A percentile compares a stretch with the other conserved stretches of the same genome.
These are phyloP conservation scores for Nilaparvata lugens DNA, from an alignment of 1,140 invertebrate genomes.

Conservation along the genomic window DNA sequence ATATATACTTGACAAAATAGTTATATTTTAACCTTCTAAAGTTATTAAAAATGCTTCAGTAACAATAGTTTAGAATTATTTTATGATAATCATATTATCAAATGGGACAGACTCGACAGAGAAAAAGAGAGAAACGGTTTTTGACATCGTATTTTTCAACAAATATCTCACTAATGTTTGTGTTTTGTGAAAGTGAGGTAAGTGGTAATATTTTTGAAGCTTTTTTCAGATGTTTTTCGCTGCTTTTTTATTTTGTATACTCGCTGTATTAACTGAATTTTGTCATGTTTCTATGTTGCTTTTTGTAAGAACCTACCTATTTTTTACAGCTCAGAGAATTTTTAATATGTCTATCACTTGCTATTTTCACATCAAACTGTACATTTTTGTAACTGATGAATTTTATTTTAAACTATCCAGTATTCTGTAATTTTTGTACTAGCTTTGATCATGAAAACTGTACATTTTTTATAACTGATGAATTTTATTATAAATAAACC, in stretches of 20 bases:
- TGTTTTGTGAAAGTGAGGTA: neutral
- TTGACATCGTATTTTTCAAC: slow-evolving; percentile 1
- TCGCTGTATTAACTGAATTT: neutral
- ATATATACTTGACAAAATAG: too few species aligned
- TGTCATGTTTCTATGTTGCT: slow-evolving; percentile 3
- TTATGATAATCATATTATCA: too few species aligned
- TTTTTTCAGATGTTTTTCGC: slow-evolving; percentile 13
- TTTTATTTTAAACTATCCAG: slow-evolving; percentile 13
- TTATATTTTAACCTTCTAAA: too few species aligned
- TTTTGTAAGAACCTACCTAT: too few species aligned
- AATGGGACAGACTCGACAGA: too few species aligned
- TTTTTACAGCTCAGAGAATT: too few species aligned
- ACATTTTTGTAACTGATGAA: slow-evolving; percentile 9
- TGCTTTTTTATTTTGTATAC: slow-evolving; percentile 1
- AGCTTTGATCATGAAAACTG: too few species aligned
- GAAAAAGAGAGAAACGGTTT: neutral
- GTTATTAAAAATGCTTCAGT: too few species aligned
- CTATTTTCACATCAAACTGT: slow-evolving; percentile 1
- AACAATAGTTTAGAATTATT: too few species aligned
- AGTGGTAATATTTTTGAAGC: slow-evolving; percentile 1
- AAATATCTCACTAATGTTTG: slow-evolving; percentile 2
- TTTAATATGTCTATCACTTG: too few species aligned
- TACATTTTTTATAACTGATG: slow-evolving; percentile 10
- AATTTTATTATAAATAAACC: slow-evolving; percentile 14
- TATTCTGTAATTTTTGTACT: slow-evolving; percentile 7